Conservation (phyloP, 2,888 invertebrate species). For the Bhutanitis thaidina region DNA sequence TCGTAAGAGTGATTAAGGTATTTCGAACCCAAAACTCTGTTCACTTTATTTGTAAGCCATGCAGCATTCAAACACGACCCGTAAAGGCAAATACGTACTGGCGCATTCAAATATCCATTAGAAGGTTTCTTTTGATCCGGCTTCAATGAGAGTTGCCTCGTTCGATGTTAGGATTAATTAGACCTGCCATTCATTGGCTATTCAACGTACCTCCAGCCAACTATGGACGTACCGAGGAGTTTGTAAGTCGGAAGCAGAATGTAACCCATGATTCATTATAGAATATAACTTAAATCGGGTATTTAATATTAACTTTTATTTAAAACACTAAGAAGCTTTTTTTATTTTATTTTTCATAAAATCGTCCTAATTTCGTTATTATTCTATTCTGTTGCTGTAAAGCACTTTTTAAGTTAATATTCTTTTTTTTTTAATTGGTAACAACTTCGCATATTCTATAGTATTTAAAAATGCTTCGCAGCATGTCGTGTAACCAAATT, state of each 20-base stretch:
- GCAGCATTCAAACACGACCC: slow-evolving; percentile 14
- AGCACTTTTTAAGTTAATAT: no score
- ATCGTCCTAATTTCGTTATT: no score
- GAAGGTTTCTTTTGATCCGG: slow-evolving; percentile 67
- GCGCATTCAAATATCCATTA: slow-evolving; percentile 73
- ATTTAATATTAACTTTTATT: neutral
- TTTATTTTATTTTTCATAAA: no score
- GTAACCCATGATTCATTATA: slow-evolving; percentile 19
- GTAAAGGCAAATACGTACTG: slow-evolving; percentile 28
- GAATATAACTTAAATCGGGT: slow-evolving; percentile 11
- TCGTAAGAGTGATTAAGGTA: neutral
- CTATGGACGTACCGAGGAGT: slow-evolving; percentile 31
- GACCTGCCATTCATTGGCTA: slow-evolving; percentile 56
- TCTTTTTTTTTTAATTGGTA: no score
- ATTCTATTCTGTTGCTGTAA: no score
- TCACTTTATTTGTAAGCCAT: slow-evolving; percentile 1
- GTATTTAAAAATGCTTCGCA: no score
- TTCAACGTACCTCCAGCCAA: slow-evolving; percentile 35
- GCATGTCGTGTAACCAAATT: no score
- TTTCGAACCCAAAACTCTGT: neutral
- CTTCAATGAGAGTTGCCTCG: slow-evolving; percentile 50
- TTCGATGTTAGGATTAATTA: slow-evolving; percentile 66
- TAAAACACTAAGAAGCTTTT: no score
- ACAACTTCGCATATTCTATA: no score
- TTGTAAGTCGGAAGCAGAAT: slow-evolving; percentile 30